Base-by-base conservation (phyloP, 2,888 invertebrate species). In the Epicampocera succincta region DNA sequence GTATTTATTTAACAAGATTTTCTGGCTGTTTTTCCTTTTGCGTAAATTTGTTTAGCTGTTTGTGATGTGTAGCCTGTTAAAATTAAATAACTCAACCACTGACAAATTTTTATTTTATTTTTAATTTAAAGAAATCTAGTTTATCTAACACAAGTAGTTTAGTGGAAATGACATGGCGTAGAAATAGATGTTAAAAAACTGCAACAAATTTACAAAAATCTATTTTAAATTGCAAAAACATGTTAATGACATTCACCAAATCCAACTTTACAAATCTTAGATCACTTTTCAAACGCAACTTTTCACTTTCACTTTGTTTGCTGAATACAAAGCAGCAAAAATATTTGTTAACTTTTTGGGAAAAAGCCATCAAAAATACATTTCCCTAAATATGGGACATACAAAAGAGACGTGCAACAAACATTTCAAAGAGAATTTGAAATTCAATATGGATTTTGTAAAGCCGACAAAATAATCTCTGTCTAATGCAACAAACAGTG, bases 251-350 rank as follows among this genome's bases (percentile, higher is more conserved):
- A 58, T 66, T 75, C 13, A 65, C 15, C 21, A 65, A 66, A 61
- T 61, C 40, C n/a, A 21, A 42, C 5, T 19, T 19, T 17, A 3
- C 17, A 38, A 19, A 13, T 13, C 3, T 11, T 56, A 29, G 13
- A 21, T 48, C 17, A 38, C 9, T 48, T 71, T 52, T 17, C 6
- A 50, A 50, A 21, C 0, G 0, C 5, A 40, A 17, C 17, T 29
- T 54, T n/a, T n/a, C n/a, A n/a, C 74, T 65, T 74, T 74, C 65
- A 66, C 74, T 74, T 65, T 48, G 1, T 33, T 56, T 33, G 5
- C 15, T 46, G 9, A 6, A 60, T 48, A 71, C 12, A 25, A 38
- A 40, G 33, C 52, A n/a, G 21, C 38, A 2, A n/a, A n/a, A 15
- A 50, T 38, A n/a, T 19, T 52, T 52, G 19, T 33, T 63, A 5